Evolutionary conservation across 2,113 vertebrate species (phyloP).

Genomic region (Rousettus leschenaultii): DNA sequence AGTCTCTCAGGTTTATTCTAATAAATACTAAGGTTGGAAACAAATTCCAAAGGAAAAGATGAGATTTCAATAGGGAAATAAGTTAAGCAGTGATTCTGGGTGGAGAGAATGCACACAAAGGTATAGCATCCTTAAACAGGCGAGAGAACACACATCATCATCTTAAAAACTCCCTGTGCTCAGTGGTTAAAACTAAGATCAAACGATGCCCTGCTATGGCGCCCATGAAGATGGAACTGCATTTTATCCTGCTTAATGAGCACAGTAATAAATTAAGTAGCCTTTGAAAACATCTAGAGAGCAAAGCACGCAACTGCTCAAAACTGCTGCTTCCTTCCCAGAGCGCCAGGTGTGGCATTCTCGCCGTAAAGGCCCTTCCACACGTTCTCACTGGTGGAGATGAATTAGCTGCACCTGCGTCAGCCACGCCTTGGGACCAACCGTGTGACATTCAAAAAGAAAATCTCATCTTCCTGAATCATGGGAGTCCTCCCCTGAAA

Average conservation of each 20-base stretch:
- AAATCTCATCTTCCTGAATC: not conserved
- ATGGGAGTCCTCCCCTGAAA: not conserved
- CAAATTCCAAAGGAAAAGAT: not conserved
- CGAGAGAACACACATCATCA: not conserved
- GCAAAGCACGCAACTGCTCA: not conserved
- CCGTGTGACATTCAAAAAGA: not conserved
- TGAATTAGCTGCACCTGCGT: fast-evolving
- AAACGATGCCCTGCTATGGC: not conserved
- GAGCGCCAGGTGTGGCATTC: fast-evolving
- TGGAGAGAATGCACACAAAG: not conserved
- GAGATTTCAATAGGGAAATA: not conserved
- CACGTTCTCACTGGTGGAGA: not conserved
- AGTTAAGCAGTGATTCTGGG: not conserved
- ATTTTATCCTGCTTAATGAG: not conserved
- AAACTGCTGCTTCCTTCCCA: not conserved
- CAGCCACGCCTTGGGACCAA: not conserved
- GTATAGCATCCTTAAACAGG: not conserved
- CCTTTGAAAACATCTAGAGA: not conserved
- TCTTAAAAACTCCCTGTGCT: not conserved
- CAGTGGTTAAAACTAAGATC: not conserved
- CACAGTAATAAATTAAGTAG: not conserved
- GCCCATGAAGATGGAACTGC: not conserved
- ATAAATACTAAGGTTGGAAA: not conserved
- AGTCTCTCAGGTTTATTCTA: not conserved
- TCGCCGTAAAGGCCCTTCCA: fast-evolving